Percentiles rank a stretch among this genome's conserved stretches.
Evolutionary conservation across 2,113 vertebrate genomes (phyloP).

Genomic region (Sisor rabdophorus): DNA sequence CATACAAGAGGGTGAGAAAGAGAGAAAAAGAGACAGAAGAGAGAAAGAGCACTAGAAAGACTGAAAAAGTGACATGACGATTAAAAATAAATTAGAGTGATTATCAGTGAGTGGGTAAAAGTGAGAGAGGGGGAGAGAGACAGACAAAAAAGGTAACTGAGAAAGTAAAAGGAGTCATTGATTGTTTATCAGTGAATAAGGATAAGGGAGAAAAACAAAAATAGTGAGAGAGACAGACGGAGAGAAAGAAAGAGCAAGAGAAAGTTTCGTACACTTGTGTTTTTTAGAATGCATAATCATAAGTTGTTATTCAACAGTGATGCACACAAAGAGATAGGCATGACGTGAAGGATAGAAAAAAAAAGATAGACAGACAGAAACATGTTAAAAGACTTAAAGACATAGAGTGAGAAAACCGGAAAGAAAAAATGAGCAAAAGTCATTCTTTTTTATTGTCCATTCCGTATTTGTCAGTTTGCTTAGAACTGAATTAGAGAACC

Average conservation of each 20-base stretch:
- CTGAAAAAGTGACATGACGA: too few species aligned
- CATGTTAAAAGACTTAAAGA: too few species aligned
- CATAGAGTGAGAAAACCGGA: too few species aligned
- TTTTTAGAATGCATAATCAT: too few species aligned
- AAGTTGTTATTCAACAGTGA: too few species aligned
- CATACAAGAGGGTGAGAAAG: too few species aligned
- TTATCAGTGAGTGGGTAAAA: not conserved
- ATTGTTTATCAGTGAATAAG: too few species aligned
- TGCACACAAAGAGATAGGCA: constrained; percentile 6
- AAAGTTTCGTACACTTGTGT: too few species aligned
- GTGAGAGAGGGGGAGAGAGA: too few species aligned
- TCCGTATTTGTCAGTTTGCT: not conserved
- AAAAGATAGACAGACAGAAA: not conserved
- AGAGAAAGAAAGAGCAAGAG: not conserved
- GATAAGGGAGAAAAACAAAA: not conserved
- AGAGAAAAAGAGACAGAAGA: not conserved
- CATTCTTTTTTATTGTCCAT: constrained; percentile 17
- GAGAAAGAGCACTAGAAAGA: not conserved
- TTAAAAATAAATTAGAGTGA: too few species aligned
- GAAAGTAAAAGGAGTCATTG: too few species aligned
- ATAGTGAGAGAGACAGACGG: not conserved
- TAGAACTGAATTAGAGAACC: not conserved
- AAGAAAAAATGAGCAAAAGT: not conserved
- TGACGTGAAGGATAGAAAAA: not conserved
- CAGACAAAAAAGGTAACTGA: too few species aligned